phyloP scores from a whole-genome alignment of 2,888 invertebrate genomes.

The Apocheima hispidaria region DNA sequence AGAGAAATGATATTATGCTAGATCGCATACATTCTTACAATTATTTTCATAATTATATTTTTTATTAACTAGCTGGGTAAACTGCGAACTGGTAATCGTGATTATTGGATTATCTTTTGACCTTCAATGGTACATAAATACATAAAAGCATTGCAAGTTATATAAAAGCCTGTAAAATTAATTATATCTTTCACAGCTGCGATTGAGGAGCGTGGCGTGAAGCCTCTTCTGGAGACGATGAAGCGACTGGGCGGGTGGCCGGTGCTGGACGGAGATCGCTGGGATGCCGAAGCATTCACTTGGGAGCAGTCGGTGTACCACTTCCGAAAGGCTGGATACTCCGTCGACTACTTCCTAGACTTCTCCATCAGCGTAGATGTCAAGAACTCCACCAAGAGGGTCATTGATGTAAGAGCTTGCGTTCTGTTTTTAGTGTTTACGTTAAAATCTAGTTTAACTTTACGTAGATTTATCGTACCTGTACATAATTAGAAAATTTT shows the following conservation, averaged over 20 bases:
- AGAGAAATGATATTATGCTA: too few species aligned
- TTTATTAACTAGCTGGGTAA: too few species aligned
- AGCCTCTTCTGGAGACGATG: conserved; percentile 90
- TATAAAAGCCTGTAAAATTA: too few species aligned
- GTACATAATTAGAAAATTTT: conserved; percentile 3
- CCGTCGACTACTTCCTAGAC: conserved; percentile 95
- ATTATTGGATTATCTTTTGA: too few species aligned
- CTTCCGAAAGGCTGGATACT: conserved; percentile 93
- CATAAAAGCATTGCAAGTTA: too few species aligned
- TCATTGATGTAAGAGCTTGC: conserved; percentile 91
- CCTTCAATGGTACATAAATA: too few species aligned
- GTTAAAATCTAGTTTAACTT: background rate
- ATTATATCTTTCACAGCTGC: conserved; percentile 82
- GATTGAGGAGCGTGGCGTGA: conserved; percentile 92
- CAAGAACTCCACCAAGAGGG: conserved; percentile 93
- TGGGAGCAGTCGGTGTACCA: conserved; percentile 94
- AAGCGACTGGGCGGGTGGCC: conserved; percentile 97
- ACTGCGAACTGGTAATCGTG: too few species aligned
- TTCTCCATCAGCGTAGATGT: conserved; percentile 96
- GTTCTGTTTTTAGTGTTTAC: background rate
- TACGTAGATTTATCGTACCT: background rate
- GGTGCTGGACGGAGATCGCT: conserved; percentile 91
- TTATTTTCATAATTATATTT: too few species aligned
- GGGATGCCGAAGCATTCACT: conserved; percentile 90
- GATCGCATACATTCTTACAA: too few species aligned